Percentiles rank a stretch among this genome's conserved stretches.
Evolutionary conservation across 2,797 vertebrate genomes (phyloP).

Genomic region (Oryzias dopingdopingensis): DNA sequence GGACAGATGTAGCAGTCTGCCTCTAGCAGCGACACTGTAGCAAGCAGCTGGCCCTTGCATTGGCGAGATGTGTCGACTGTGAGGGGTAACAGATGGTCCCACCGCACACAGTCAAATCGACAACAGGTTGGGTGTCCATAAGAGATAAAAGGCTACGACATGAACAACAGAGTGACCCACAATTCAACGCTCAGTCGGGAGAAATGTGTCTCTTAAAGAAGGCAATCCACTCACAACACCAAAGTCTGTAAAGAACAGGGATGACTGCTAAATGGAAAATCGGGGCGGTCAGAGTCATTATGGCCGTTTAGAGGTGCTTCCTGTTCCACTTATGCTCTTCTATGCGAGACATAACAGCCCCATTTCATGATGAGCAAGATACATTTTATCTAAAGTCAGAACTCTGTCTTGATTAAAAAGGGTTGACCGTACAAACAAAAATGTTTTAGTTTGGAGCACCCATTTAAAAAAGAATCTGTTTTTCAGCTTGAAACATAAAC

Average conservation of each 20-base stretch:
- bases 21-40: conserved; percentile 64
- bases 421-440: too few relatives aligned
- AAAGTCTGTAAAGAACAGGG: conserved; percentile 20
- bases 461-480: too few relatives aligned
- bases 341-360: conserved; percentile 12
- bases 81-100: conserved; percentile 78
- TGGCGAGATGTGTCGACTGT: conserved; percentile 31
- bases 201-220: conserved; percentile 35
- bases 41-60: conserved; percentile 64
- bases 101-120: conserved; percentile 56
- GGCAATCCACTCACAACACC: conserved; percentile 32
- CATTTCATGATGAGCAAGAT: background rate
- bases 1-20: conserved; percentile 76
- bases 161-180: conserved; percentile 60
- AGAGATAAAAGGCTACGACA: conserved; percentile 68
- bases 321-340: conserved; percentile 26
- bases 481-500: too few relatives aligned
- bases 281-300: conserved; percentile 26
- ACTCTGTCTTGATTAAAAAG: too few relatives aligned
- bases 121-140: conserved; percentile 71
- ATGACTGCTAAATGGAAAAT: conserved; percentile 35
- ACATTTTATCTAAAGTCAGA: too few relatives aligned
- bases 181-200: conserved; percentile 56
- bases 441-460: too few relatives aligned
- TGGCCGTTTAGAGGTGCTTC: conserved; percentile 34